phyloP scores from a whole-genome alignment of 2,113 vertebrate genomes.

The Coregonus clupeaformis region DNA sequence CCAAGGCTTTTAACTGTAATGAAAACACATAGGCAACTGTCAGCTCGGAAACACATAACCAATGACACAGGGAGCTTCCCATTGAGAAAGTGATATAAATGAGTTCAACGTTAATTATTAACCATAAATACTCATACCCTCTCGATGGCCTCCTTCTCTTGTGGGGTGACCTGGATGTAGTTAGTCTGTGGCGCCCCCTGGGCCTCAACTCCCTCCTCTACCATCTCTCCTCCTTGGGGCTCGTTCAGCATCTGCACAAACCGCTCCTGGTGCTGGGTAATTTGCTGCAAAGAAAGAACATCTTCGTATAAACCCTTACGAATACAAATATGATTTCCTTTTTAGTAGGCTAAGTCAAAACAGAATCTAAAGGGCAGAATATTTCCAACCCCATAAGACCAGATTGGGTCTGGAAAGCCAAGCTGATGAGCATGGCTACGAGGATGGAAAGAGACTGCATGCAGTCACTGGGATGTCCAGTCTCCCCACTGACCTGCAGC shows the following conservation, averaged over 20 bases:
- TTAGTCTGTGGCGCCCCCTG: conserved; percentile 67
- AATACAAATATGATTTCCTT: background rate
- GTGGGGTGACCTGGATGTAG: conserved; percentile 79
- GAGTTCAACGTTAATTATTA: background rate
- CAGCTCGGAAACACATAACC: background rate
- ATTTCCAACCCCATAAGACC: too few species aligned
- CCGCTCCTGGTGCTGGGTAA: conserved; percentile 77
- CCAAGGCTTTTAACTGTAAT: conserved; percentile 78
- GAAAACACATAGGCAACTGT: conserved; percentile 8
- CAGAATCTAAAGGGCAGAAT: too few species aligned
- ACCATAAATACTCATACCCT: conserved; percentile 56
- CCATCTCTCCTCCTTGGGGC: conserved; percentile 57
- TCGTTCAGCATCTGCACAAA: conserved; percentile 80
- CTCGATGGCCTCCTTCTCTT: conserved; percentile 80
- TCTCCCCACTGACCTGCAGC: conserved; percentile 64
- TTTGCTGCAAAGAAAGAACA: conserved; percentile 65
- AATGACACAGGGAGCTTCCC: background rate
- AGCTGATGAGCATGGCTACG: too few species aligned
- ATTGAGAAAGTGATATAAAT: background rate
- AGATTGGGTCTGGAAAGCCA: too few species aligned
- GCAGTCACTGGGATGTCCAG: too few species aligned
- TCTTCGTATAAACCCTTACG: background rate
- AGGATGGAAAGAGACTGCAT: too few species aligned
- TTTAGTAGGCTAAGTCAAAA: too few species aligned
- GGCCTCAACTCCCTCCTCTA: conserved; percentile 51